Percentiles rank a stretch among this genome's conserved stretches.
phyloP scores from a whole-genome alignment of 2,113 vertebrate species.

The Oreochromis spilurus region DNA sequence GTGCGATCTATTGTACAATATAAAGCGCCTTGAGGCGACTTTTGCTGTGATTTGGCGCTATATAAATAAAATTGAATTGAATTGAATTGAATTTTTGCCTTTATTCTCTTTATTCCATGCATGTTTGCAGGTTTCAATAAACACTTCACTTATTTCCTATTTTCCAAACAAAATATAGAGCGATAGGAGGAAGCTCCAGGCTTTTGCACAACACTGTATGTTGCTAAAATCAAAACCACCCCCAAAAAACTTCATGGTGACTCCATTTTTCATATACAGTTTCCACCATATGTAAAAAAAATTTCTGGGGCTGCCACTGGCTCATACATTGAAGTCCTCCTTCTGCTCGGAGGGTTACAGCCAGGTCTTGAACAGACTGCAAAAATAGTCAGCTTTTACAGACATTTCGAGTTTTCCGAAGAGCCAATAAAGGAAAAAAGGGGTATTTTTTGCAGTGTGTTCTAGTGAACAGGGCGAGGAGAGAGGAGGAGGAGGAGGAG shows the following conservation, averaged over 20 bases:
- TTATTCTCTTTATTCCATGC: not conserved
- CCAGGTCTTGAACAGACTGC: slow-evolving; percentile 33
- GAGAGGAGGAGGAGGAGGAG: not conserved
- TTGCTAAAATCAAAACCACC: not conserved
- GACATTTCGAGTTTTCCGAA: not conserved
- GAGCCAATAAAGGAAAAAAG: not conserved
- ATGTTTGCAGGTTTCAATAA: not conserved
- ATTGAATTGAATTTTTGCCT: no score
- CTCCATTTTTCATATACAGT: not conserved
- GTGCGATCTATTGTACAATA: no score
- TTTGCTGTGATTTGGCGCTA: no score
- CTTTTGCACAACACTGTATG: not conserved
- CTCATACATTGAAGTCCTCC: not conserved
- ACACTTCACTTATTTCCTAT: not conserved
- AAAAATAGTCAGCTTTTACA: not conserved
- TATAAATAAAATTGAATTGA: no score
- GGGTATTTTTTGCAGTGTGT: slow-evolving; percentile 36
- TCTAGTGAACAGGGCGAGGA: slow-evolving; percentile 34
- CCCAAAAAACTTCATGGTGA: not conserved
- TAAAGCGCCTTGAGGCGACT: no score
- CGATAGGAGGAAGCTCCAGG: not conserved
- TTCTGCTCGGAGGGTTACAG: slow-evolving; percentile 11
- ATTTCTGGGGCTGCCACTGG: not conserved
- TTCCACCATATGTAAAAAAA: not conserved
- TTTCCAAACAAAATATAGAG: not conserved